Conservation (phyloP, 2,113 vertebrate species). For the Sclerurus mexicanus region DNA sequence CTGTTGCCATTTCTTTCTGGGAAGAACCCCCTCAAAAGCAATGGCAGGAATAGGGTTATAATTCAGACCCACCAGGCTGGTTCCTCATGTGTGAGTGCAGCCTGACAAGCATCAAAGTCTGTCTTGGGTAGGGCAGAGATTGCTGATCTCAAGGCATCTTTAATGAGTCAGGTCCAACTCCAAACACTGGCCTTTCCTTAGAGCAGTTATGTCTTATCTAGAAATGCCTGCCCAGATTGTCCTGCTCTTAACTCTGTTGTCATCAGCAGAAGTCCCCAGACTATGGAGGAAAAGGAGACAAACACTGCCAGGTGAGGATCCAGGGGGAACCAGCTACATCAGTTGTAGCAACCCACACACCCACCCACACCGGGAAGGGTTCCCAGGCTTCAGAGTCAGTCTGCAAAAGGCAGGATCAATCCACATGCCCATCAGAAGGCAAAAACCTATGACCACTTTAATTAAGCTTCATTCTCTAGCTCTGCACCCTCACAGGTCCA, state of each 20-base stretch:
- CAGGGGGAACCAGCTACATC: background rate
- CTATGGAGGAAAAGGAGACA: background rate
- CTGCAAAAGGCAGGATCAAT: background rate
- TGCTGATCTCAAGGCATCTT: background rate
- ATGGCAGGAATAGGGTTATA: background rate
- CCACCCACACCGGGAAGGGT: accelerated
- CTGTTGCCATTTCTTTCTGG: background rate
- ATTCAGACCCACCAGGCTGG: background rate
- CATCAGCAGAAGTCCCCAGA: background rate
- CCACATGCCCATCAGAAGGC: background rate
- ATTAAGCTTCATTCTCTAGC: background rate
- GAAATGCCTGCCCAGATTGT: background rate
- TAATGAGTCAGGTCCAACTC: accelerated
- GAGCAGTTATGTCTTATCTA: background rate
- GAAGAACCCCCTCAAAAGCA: background rate
- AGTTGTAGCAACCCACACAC: background rate
- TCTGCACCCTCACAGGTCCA: accelerated
- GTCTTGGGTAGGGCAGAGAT: background rate
- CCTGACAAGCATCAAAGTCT: background rate
- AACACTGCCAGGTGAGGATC: background rate
- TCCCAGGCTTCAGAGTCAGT: background rate
- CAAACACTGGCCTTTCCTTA: background rate
- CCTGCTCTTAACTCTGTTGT: background rate
- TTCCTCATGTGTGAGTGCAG: background rate
- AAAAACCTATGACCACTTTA: background rate